phyloP scores from a whole-genome alignment of 2,113 vertebrate species.

The Phycodurus eques region DNA sequence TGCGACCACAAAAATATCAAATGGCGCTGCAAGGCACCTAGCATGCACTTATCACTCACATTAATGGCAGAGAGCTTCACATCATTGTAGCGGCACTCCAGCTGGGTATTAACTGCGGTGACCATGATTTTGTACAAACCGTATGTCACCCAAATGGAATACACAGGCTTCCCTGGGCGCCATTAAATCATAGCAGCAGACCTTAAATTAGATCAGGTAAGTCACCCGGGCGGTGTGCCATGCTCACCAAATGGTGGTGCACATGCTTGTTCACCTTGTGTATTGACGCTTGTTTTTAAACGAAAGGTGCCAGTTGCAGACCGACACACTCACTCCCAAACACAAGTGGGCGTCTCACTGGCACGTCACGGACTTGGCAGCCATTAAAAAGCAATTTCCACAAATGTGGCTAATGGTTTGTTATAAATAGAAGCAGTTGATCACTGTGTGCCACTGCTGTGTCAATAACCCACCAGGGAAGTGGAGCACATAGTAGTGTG shows the following conservation, averaged over 20 bases:
- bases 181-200: slow-evolving; percentile 41
- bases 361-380: slow-evolving; percentile 24
- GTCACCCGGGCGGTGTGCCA: slow-evolving; percentile 14
- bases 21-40: neutral
- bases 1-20: neutral
- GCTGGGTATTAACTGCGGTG: slow-evolving; percentile 6
- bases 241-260: neutral
- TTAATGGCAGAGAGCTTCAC: neutral
- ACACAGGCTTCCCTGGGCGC: slow-evolving; percentile 42
- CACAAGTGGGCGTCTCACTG: slow-evolving; percentile 38
- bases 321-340: slow-evolving; percentile 1
- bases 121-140: slow-evolving; percentile 11
- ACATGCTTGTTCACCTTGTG: neutral
- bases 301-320: neutral
- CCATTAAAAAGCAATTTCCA: slow-evolving; percentile 53
- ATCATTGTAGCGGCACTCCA: neutral
- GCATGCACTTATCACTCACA: neutral
- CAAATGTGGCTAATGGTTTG: slow-evolving; percentile 53
- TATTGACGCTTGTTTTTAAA: neutral
- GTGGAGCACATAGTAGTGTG: slow-evolving; percentile 11
- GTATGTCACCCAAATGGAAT: slow-evolving; percentile 22
- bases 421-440: slow-evolving; percentile 54
- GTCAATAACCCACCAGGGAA: slow-evolving; percentile 21
- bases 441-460: slow-evolving; percentile 23
- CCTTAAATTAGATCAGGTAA: slow-evolving; percentile 46